Conservation (phyloP, 2,888 invertebrate genomes). For the Agrochola macilenta region DNA sequence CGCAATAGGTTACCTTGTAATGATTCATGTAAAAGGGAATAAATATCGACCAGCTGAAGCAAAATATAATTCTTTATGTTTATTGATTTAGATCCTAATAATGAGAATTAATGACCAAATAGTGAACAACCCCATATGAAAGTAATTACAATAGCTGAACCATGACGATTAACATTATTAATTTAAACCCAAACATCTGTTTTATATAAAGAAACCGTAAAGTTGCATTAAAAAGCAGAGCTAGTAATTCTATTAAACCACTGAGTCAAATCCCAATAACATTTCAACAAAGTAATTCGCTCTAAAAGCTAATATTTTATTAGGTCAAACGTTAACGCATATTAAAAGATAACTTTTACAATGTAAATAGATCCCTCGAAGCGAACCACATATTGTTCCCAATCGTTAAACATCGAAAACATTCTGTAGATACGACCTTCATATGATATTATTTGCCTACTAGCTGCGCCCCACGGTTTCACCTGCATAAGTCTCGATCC, state of each 20-base stretch:
- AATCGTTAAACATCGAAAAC: neutral
- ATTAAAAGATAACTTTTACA: constrained; percentile 27
- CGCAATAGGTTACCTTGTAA: no score
- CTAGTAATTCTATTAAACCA: neutral
- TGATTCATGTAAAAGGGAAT: neutral
- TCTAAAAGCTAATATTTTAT: constrained; percentile 8
- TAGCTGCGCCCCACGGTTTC: no score
- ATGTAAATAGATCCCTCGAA: constrained; percentile 5
- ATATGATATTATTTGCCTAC: neutral
- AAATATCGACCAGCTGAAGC: neutral
- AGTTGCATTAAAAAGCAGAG: neutral
- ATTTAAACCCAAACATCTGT: neutral
- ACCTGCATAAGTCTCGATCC: no score
- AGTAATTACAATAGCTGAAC: neutral
- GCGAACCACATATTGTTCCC: neutral
- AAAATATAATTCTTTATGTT: neutral
- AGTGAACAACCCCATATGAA: neutral
- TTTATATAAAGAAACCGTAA: neutral
- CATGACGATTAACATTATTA: neutral
- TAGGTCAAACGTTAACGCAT: constrained; percentile 19
- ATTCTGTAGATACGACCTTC: neutral
- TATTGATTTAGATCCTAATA: neutral
- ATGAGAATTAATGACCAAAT: neutral
- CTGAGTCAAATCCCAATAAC: neutral
- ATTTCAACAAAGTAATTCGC: constrained; percentile 31